Conservation (phyloP, 2,113 vertebrate species). For the Entelurus aequoreus region DNA sequence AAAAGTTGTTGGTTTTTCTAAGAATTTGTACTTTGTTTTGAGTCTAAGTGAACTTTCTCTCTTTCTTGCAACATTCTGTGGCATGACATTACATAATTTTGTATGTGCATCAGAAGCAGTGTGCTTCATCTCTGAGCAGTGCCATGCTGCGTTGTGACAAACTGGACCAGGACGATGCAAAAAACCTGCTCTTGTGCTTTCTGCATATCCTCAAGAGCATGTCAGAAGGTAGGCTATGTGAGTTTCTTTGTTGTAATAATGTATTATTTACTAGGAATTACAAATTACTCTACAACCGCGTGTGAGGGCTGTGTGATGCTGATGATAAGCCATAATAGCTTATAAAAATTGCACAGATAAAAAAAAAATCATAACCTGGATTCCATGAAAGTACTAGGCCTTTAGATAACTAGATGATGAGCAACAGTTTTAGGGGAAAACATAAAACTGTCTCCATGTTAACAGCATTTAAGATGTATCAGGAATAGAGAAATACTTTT, state of each 20-base stretch:
- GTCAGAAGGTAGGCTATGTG: slow-evolving; percentile 84
- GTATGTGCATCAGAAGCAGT: slow-evolving; percentile 78
- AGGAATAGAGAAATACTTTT: too few species aligned
- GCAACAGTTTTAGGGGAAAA: too few species aligned
- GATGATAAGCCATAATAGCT: too few species aligned
- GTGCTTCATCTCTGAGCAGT: slow-evolving; percentile 76
- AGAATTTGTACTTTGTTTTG: slow-evolving; percentile 6
- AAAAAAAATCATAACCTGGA: too few species aligned
- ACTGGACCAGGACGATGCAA: slow-evolving; percentile 91
- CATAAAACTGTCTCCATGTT: too few species aligned
- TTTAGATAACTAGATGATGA: too few species aligned
- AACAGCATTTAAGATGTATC: too few species aligned
- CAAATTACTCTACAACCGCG: not conserved
- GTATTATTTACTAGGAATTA: not conserved
- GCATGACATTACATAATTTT: not conserved
- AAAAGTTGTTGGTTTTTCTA: slow-evolving; percentile 8
- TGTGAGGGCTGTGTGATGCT: not conserved
- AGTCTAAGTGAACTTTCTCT: not conserved
- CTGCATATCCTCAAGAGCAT: slow-evolving; percentile 95
- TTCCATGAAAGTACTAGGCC: too few species aligned
- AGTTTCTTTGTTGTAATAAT: not conserved
- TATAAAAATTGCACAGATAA: too few species aligned
- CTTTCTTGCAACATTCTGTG: not conserved
- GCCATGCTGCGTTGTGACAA: slow-evolving; percentile 86
- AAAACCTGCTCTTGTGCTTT: slow-evolving; percentile 93